Base-by-base conservation (phyloP, 2,113 vertebrate species). In the Phaetusa simplex region DNA sequence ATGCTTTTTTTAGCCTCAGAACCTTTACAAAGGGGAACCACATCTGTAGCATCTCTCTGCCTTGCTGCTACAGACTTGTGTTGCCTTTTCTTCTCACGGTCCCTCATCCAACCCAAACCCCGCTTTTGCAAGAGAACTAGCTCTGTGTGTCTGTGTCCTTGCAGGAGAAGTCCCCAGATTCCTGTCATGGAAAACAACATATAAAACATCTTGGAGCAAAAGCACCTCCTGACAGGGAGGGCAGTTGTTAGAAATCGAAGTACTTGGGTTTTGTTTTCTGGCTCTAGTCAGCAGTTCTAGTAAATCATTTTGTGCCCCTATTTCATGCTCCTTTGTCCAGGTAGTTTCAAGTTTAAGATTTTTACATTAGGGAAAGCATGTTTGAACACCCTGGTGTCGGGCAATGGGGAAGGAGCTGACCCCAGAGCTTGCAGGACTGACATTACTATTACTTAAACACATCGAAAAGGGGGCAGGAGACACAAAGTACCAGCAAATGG, bases 311-410 rank as follows among this genome's bases (percentile, higher is more conserved):
- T 56, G 62, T 49, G 67, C 20, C 8, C 38, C 23, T 40, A 1
- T 40, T 66, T 77, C 0, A 0, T 49, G 30, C 12, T 71, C 36
- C 34, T 74, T 71, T 17, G 9, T 38, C 42, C 20, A 8, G 8
- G 5, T 47, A 26, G 8, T 62, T 84, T 67, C 47, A 45, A 67
- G 15, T 21, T 7, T 27, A 6, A 23, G 8, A 26, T 61, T 86
- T 80, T 45, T 70, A 11, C 19, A 8, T 18, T 1, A 76, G 56
- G 21, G 14, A 36, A 70, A 27, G n/a, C 5, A 23, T 58, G 21
- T 86, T 86, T 59, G 55, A 59, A 16, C 11, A 29, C 22, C 34
- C 15, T 32, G 26, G 70, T 22, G 47, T 49, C 22, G 47, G 47
- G 47, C 21, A 45, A 21, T 2, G 21, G 6, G 42, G 8, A 26